Evolutionary conservation across 2,113 vertebrate species (phyloP), one percentile per base, ranked within the genome.

Genomic region (Sinocyclocheilus maitianheensis): DNA sequence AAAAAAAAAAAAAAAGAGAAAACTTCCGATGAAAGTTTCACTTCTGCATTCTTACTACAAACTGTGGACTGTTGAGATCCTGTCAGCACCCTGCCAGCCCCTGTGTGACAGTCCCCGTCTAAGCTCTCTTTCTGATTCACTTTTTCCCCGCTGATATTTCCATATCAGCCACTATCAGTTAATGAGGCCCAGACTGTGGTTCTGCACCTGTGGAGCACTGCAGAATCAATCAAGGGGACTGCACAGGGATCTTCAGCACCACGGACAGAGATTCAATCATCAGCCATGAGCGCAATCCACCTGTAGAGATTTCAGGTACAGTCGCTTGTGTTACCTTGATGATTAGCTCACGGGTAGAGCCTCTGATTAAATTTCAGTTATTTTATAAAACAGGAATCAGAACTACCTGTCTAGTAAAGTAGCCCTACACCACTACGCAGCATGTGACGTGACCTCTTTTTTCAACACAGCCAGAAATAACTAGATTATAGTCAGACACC

Each of bases 161-260:
- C 89, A 94, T 94, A 91, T 89, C 83, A 90, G 89, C 86, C 71
- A 89, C 92, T 92, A 92, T 93, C 94, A 93, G 92, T 93, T 93
- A 94, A 94, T 94, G 91, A 94, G 92, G 89, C 90, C 83, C 77
- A 77, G 88, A 87, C 67, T 86, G 89, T 74, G 85, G 87, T 74
- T 79, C 22, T 77, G 81, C 86, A 87, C 90, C 88, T 88, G 81
- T 84, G 81, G 84, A 89, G 91, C 87, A 86, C 90, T 87, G 69
- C 89, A 87, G 89, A 92, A 89, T 91, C 89, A 90, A 90, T 93
- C 91, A 89, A 87, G 81, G 86, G 89, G 87, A 92, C 90, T 88
- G 87, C 77, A 83, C 77, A n/a, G 80, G 80, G 89, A 89, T 85
- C 90, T 92, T 90, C 67, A 84, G 81, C 84, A 79, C 74, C 72